Base-by-base conservation (phyloP, 2,113 vertebrate species). In the Oriolus oriolus region DNA sequence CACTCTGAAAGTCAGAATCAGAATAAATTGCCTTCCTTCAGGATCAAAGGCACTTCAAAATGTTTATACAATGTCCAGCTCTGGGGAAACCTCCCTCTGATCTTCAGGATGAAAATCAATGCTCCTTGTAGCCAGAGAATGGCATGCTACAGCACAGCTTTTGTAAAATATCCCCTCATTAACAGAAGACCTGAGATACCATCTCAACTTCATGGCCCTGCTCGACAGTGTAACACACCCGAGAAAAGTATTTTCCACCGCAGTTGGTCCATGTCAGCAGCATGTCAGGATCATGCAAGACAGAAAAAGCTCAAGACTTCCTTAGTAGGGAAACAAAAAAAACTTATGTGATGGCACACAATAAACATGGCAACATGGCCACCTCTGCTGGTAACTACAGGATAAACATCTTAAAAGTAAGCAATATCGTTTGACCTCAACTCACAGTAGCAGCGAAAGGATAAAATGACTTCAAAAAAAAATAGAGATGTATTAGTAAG, bases 401-500 rank as follows among this genome's bases (percentile, higher is more conserved):
- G 12, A 41, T 26, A 5, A 87, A 17, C 11, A 53, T 4, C 42
- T 49, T 49, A 27, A n/a, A 87, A 9, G 6, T 9, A 75, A 89
- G 15, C 14, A 56, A 22, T 6, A 27, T 0, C 1, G 27, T 64
- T 18, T 89, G 47, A 69, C 17, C 16, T 44, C 57, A 89, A 60
- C 9, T 68, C 57, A 66, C 12, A 47, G 27, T 0, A 74, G 10
- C 56, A 89, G 47, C 1, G 0, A 77, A 88, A 52, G 5, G 30
- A 57, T 45, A 57, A 39, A n/a, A 57, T 10, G 1, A 35, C 53
- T 84, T 6, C n/a, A n/a, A 74, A 80, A 59, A n/a, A 2, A 9
- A 54, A 16, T 2, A 22, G 2, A 33, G 5, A 57, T 16, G 5
- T 9, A 45, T 66, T 50, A 41, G 0, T 16, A 53, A n/a, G 5